Conservation (phyloP, 2,888 invertebrate species). For the Operophtera brumata region DNA sequence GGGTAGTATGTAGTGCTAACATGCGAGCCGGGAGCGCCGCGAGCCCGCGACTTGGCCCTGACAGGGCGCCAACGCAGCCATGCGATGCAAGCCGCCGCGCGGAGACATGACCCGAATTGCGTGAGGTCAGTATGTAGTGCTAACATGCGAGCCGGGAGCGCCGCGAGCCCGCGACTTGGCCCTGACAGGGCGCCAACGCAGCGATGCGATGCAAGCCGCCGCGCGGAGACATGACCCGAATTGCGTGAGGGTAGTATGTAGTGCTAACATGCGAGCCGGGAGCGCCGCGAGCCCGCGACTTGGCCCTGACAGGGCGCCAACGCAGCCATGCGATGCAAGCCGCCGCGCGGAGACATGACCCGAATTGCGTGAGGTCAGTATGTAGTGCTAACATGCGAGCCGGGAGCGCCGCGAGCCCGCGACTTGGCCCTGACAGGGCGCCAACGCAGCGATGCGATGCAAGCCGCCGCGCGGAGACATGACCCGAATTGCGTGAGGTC, state of each 20-base stretch:
- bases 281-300: too few relatives aligned
- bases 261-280: too few relatives aligned
- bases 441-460: conserved; percentile 6
- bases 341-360: not conserved
- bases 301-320: conserved; percentile 1
- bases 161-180: too few relatives aligned
- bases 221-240: not conserved
- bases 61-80: conserved; percentile 8
- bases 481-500: conserved; percentile 1
- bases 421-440: not conserved
- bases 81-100: not conserved
- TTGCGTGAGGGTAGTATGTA: conserved; percentile 2
- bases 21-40: too few relatives aligned
- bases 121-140: conserved; percentile 1
- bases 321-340: conserved; percentile 4
- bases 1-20: too few relatives aligned
- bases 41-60: not conserved
- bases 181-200: conserved; percentile 9
- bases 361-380: conserved; percentile 1
- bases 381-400: too few relatives aligned
- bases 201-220: conserved; percentile 2
- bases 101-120: not conserved
- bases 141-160: too few relatives aligned
- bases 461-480: not conserved
- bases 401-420: too few relatives aligned